These are phyloP conservation scores for Oryzaephilus surinamensis DNA, from an alignment of 1,140 invertebrate species.

Conservation along the genomic window DNA sequence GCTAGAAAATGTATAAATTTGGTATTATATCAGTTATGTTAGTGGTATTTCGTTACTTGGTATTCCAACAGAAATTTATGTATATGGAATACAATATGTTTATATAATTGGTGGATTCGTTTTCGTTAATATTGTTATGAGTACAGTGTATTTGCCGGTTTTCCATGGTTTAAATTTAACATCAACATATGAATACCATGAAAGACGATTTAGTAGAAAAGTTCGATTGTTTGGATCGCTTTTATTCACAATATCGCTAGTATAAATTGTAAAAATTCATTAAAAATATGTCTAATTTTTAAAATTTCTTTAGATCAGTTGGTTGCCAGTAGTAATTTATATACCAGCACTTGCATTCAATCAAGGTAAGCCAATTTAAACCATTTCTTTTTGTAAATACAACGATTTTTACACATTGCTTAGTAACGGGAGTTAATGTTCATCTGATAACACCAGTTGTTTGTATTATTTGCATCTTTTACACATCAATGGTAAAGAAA, in stretches of 20 bases:
- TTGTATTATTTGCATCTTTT: conserved; percentile 84
- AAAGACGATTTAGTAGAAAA: conserved; percentile 60
- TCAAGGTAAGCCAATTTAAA: conserved; percentile 45
- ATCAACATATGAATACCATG: conserved; percentile 79
- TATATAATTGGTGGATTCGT: conserved; percentile 50
- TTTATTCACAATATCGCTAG: conserved; percentile 60
- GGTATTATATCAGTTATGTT: conserved; percentile 42
- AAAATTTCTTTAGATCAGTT: conserved; percentile 48
- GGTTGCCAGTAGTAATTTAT: conserved; percentile 61
- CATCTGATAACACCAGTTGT: conserved; percentile 74
- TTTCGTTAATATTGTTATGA: conserved; percentile 53
- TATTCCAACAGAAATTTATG: conserved; percentile 74
- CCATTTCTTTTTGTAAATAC: conserved; percentile 8
- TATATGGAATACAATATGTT: conserved; percentile 62
- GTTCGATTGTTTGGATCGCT: conserved; percentile 62
- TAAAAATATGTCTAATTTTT: conserved; percentile 4
- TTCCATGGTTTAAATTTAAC: conserved; percentile 70
- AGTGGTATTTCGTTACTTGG: conserved; percentile 56
- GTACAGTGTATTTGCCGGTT: conserved; percentile 64
- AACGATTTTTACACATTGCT: conserved; percentile 22
- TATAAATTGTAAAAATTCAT: conserved; percentile 14
- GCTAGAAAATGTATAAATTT: not conserved
- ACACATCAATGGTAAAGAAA: conserved; percentile 66
- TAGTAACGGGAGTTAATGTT: conserved; percentile 78
- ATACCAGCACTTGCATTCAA: conserved; percentile 64